Evolutionary conservation across 2,113 vertebrate species (phyloP).

Genomic region (Vireo altiloquus): DNA sequence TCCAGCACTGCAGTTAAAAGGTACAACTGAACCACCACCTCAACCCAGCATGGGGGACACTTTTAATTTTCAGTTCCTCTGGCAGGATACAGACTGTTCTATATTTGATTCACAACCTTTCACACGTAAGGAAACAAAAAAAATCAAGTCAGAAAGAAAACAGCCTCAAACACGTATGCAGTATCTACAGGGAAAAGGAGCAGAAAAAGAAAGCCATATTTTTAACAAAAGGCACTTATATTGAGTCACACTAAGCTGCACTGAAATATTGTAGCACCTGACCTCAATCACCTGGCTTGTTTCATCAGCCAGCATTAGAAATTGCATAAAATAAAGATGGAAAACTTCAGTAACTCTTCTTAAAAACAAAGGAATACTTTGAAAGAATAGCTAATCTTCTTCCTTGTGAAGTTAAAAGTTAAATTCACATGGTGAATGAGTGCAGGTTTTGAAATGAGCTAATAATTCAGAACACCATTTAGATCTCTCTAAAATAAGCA

Average conservation of each 20-base stretch:
- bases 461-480: neutral
- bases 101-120: neutral
- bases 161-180: neutral
- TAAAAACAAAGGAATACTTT: neutral
- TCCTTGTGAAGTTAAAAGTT: neutral
- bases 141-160: neutral
- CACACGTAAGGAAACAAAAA: neutral
- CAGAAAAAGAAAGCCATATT: neutral
- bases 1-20: neutral
- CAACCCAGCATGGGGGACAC: neutral
- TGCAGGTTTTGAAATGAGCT: neutral
- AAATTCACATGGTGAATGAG: neutral
- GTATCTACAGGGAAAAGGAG: neutral
- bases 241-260: neutral
- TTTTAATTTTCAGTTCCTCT: constrained; percentile 6
- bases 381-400: neutral
- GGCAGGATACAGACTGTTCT: neutral
- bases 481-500: neutral
- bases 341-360: neutral
- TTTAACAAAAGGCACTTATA: neutral
- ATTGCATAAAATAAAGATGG: neutral
- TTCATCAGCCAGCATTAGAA: neutral
- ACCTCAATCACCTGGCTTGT: neutral
- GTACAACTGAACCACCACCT: neutral
- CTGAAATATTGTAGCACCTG: neutral